Conservation (phyloP, 2,888 invertebrate species). For the Anthrax anthrax region DNA sequence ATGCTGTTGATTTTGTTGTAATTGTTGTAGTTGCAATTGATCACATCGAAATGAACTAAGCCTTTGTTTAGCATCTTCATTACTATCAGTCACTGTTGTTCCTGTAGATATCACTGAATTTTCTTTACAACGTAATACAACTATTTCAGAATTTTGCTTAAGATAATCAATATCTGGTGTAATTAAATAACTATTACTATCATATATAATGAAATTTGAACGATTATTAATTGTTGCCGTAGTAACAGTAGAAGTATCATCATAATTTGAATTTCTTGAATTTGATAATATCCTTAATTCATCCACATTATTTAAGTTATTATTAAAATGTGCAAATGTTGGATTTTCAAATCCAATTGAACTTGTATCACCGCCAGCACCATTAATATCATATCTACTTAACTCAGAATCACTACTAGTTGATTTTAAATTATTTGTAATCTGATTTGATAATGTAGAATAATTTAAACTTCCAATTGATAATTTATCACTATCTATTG, state of each 20-base stretch:
- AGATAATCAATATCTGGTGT: slow-evolving; percentile 31
- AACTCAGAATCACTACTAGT: slow-evolving; percentile 29
- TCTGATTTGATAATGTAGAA: slow-evolving; percentile 14
- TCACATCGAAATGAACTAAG: slow-evolving; percentile 31
- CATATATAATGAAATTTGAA: background rate
- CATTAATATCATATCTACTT: slow-evolving; percentile 22
- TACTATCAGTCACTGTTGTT: slow-evolving; percentile 5
- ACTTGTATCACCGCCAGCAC: slow-evolving; percentile 28
- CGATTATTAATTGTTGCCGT: background rate
- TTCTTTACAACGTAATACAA: slow-evolving; percentile 31
- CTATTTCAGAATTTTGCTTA: slow-evolving; percentile 33
- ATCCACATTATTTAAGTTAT: slow-evolving; percentile 3
- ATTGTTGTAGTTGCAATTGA: background rate
- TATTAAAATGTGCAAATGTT: slow-evolving; percentile 30
- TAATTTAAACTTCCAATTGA: slow-evolving; percentile 20
- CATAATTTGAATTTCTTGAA: background rate
- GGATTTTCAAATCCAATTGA: slow-evolving; percentile 33
- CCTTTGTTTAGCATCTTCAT: slow-evolving; percentile 31
- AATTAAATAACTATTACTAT: slow-evolving; percentile 17
- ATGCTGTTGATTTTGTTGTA: background rate
- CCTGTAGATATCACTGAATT: slow-evolving; percentile 20
- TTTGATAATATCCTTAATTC: background rate
- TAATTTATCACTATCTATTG: slow-evolving; percentile 16
- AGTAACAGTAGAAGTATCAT: no score
- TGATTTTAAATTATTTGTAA: slow-evolving; percentile 14